These are phyloP conservation scores for Ginglymostoma cirratum DNA, from an alignment of 2,113 vertebrate species.

Conservation along the genomic window DNA sequence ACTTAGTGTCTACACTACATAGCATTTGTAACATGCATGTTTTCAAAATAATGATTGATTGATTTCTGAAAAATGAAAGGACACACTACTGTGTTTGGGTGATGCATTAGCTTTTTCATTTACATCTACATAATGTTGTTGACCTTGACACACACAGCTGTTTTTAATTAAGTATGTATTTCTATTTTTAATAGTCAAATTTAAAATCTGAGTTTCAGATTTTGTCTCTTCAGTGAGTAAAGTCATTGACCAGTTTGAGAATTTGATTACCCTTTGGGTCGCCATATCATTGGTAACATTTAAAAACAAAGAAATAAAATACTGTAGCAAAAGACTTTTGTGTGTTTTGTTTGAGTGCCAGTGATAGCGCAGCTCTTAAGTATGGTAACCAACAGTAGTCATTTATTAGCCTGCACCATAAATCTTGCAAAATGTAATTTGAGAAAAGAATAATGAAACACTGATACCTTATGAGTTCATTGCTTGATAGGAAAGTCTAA, in stretches of 20 bases:
- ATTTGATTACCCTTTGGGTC: neutral
- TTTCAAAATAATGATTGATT: neutral
- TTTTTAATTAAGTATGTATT: neutral
- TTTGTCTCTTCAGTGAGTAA: neutral
- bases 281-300: slow-evolving; percentile 21
- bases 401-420: neutral
- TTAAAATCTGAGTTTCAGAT: neutral
- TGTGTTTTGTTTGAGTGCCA: neutral
- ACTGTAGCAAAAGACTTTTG: neutral
- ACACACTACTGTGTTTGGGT: neutral
- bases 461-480: neutral
- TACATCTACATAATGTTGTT: neutral
- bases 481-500: neutral
- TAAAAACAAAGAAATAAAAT: neutral
- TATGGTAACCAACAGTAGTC: neutral
- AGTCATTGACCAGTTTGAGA: neutral
- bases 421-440: neutral
- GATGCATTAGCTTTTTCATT: neutral
- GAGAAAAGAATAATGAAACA: neutral
- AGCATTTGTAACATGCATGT: neutral
- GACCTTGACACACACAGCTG: neutral
- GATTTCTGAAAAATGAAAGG: neutral
- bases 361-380: neutral
- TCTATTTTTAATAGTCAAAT: neutral
- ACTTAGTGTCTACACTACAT: neutral